Base-by-base conservation (phyloP, 2,797 vertebrate species). In the Tenualosa ilisha region DNA sequence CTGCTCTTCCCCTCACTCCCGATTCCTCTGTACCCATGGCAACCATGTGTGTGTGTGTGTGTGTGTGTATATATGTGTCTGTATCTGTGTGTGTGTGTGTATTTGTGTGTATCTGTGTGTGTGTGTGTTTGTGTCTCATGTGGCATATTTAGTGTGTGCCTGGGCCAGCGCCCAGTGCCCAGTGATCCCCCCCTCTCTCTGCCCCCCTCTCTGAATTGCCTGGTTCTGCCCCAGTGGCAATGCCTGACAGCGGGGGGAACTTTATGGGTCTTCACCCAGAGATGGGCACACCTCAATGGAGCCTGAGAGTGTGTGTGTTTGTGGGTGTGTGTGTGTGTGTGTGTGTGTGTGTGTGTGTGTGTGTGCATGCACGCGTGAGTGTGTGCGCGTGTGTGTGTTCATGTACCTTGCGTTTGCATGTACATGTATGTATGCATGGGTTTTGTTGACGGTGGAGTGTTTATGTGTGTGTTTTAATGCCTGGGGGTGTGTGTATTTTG, bases 251-350 rank as follows among this genome's bases (percentile, higher is more conserved):
- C 85, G 59, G 79, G 83, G 49, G 72, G 13, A 37, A 83, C 83
- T 82, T 68, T 85, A 84, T 75, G 84, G 84, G 37, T 83, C 84
- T 90, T 81, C 82, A 83, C 75, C 84, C 85, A 82, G 82, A 82
- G 79, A 68, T 87, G 83, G 51, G 63, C 83, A 83, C 81, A 87
- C 37, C 40, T 79, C 37, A 79, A n/a, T 43, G 40, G 37, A 79
- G 20, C 20, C 59, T 46, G 72, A 22, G 40, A 46, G 2, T 20
- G 40, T 46, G 40, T 79, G 68, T 75, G 37, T 43, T 0, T 43
- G 15, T 79, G 72, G 46, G 37, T 79, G 40, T 22, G 37, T 46
- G 17, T 79, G 17, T 79, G 72, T 43, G 17, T 79, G 40, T 79
- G 37, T 31, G 65, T 40, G 13, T 75, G 37, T 75, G 31, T 7